Base-by-base conservation (phyloP, 1,140 invertebrate species). In the Mizuhopecten yessoensis region DNA sequence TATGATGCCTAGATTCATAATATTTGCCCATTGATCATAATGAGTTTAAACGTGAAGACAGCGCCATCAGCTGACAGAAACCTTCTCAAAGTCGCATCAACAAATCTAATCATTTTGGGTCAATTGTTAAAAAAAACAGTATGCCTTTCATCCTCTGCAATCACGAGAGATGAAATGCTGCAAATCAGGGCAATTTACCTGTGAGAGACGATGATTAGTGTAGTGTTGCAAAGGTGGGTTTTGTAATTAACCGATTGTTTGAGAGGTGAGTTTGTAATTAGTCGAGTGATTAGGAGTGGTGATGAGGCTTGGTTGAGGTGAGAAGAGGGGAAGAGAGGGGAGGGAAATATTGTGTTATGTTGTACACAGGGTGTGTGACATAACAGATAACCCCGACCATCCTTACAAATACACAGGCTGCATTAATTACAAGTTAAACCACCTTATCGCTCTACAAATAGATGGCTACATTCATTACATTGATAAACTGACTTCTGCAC, bases 231-330 rank as follows among this genome's bases (percentile, higher is more conserved):
- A 75, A 75, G 57, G 57, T 75, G 9, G 29, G 57, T 29, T 75
- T 75, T 75, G 23, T 75, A 75, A 75, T 75, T 75, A 75, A 5
- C n/a, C n/a, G 57, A 75, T 75, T 75, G 57, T 75, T 75, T 75
- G n/a, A 75, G n/a, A 29, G 57, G 57, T 75, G 9, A 75, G 57
- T 75, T 75, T 75, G 9, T 5, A 75, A 75, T 75, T 75, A 75
- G 57, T 5, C 57, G 3, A 17, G 57, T 75, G 57, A 75, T 75
- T 75, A 3, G 42, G n/a, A 75, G 23, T 75, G 57, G n/a, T 75
- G 57, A 75, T 75, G 57, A 75, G 57, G 57, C n/a, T 75, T 75
- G 57, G 57, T 75, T 23, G 57, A 75, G n/a, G 5, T 9, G 45
- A 23, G 45, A 23, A 49, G 20, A 49, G 45, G 20, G 45, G 45